phyloP scores from a whole-genome alignment of 2,888 invertebrate species.

The Chelonus formosanus region DNA sequence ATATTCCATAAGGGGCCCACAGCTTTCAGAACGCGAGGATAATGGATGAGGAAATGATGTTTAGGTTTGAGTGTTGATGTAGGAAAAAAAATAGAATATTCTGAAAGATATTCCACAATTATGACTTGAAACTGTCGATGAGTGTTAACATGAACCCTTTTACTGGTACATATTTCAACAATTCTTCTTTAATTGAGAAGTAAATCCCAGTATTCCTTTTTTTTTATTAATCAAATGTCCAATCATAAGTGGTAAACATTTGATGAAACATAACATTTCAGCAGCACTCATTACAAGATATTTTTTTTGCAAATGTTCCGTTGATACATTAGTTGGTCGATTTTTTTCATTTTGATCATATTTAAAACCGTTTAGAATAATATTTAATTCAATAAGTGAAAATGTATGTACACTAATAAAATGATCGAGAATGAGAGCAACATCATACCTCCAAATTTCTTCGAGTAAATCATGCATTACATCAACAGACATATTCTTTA shows the following conservation, averaged over 20 bases:
- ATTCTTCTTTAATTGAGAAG: constrained; percentile 32
- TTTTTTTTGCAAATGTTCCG: constrained; percentile 30
- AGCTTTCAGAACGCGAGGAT: constrained; percentile 37
- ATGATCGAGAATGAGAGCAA: constrained; percentile 21
- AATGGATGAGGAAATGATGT: constrained; percentile 43
- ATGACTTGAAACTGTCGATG: constrained; percentile 20
- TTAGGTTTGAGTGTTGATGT: constrained; percentile 34
- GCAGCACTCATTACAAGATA: constrained; percentile 37
- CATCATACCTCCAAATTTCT: constrained; percentile 29
- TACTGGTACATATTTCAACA: constrained; percentile 18
- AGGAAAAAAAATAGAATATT: constrained; percentile 28
- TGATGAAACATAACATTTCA: constrained; percentile 36
- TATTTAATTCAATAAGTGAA: constrained; percentile 8
- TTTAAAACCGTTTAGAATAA: constrained; percentile 19
- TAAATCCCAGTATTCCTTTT: constrained; percentile 36
- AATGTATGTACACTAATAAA: constrained; percentile 20
- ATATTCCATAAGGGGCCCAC: constrained; percentile 41
- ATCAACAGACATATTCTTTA: constrained; percentile 33
- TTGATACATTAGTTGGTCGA: constrained; percentile 31
- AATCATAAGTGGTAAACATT: constrained; percentile 37
- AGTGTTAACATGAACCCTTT: constrained; percentile 26
- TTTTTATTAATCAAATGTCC: constrained; percentile 34
- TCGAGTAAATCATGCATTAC: constrained; percentile 36
- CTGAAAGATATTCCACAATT: constrained; percentile 33
- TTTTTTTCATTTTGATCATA: constrained; percentile 29